Percentiles rank a stretch among this genome's conserved stretches.
Evolutionary conservation across 2,888 invertebrate species (phyloP).

Genomic region (Lasioglossum figueresi): DNA sequence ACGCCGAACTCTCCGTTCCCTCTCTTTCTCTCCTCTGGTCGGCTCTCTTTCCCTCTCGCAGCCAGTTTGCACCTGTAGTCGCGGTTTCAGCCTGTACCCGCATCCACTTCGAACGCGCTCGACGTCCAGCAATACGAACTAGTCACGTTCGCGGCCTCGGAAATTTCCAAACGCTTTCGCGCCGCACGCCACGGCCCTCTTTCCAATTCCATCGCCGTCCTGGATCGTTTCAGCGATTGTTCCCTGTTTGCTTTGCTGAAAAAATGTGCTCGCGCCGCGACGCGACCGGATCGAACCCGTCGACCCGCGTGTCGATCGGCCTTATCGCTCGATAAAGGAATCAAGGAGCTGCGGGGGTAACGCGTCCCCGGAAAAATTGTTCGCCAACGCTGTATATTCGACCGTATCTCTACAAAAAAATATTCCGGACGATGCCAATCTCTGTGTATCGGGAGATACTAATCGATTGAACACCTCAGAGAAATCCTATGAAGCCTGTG

Average conservation of each 20-base stretch:
- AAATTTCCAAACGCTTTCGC: conserved; percentile 42
- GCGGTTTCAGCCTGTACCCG: conserved; percentile 3
- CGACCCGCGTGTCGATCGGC: neutral
- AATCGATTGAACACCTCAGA: neutral
- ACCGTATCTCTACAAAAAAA: neutral
- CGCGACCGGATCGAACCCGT: neutral
- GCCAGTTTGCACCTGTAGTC: conserved; percentile 38
- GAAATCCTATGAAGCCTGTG: too few species aligned
- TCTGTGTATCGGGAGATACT: neutral
- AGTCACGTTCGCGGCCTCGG: conserved; percentile 23
- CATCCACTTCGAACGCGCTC: conserved; percentile 63
- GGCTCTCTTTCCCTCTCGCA: neutral
- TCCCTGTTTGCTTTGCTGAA: neutral
- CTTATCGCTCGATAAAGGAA: neutral
- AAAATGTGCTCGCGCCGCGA: conserved; percentile 3
- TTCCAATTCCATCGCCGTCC: conserved; percentile 12
- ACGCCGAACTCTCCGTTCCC: neutral
- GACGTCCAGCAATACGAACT: conserved; percentile 42
- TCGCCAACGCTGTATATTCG: neutral
- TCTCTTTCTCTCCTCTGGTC: neutral
- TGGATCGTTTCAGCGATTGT: neutral
- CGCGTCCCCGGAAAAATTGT: neutral
- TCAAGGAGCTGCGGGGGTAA: neutral
- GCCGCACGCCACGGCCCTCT: neutral
- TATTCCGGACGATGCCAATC: neutral